Percentiles rank a stretch among this genome's conserved stretches.
phyloP scores from a whole-genome alignment of 2,888 invertebrate species.

The Parasteatoda lunata region DNA sequence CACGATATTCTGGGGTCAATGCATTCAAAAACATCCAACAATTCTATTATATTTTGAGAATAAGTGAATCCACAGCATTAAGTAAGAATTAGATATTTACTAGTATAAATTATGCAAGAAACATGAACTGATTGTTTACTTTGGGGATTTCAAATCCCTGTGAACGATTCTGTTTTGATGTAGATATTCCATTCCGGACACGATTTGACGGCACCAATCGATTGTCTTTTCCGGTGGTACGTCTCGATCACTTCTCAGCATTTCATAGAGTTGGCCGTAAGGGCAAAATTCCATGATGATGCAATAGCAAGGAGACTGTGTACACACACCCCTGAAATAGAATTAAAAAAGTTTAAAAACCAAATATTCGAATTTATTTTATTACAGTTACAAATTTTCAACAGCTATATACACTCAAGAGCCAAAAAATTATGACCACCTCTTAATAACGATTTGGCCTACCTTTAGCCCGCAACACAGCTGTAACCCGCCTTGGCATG shows the following conservation, averaged over 20 bases:
- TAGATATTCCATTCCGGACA: constrained; percentile 96
- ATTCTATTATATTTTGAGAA: no score
- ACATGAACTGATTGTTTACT: constrained; percentile 81
- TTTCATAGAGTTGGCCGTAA: constrained; percentile 93
- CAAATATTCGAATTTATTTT: not conserved
- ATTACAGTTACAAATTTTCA: not conserved
- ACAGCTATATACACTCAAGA: no score
- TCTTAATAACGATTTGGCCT: no score
- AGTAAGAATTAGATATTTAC: no score
- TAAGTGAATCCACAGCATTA: no score
- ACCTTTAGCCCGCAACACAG: no score
- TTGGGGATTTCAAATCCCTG: constrained; percentile 98
- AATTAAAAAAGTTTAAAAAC: not conserved
- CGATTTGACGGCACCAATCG: constrained; percentile 96
- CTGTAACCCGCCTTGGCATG: no score
- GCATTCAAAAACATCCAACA: no score
- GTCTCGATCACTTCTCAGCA: constrained; percentile 87
- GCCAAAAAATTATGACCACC: no score
- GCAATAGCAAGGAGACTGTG: constrained; percentile 91
- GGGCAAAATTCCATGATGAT: constrained; percentile 99
- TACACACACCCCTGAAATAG: constrained; percentile 89
- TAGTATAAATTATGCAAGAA: constrained; percentile 1
- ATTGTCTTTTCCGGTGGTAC: constrained; percentile 90
- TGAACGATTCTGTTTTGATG: constrained; percentile 98
- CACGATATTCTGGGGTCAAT: no score